Evolutionary conservation across 2,888 invertebrate species (phyloP).

Genomic region (Cosmia pyralina): DNA sequence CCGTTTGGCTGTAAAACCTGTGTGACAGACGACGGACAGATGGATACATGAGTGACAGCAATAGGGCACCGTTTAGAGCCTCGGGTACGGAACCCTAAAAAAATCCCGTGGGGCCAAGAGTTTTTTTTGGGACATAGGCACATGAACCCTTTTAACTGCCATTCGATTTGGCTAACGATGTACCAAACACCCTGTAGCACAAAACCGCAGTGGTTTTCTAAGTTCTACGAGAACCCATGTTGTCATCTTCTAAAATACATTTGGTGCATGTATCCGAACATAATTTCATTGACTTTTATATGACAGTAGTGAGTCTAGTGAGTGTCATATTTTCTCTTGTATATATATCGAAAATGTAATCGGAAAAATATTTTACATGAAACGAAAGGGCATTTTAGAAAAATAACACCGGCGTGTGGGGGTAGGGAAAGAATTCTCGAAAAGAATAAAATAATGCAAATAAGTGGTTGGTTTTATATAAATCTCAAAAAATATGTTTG

Average conservation of each 20-base stretch:
- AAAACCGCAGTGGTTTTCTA: not conserved
- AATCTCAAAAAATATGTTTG: not conserved
- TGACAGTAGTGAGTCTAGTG: slow-evolving; percentile 35
- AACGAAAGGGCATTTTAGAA: not conserved
- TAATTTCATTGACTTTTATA: slow-evolving; percentile 44
- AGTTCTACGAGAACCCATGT: not conserved
- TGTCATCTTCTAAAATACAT: not conserved
- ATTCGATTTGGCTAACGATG: no score
- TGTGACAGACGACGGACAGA: no score
- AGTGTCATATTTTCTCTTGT: not conserved
- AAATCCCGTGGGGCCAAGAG: no score
- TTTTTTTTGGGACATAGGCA: no score
- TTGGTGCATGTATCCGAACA: slow-evolving; percentile 43
- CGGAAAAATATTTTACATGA: not conserved
- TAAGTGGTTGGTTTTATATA: not conserved
- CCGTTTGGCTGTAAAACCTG: no score
- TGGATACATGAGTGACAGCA: no score
- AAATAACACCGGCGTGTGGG: not conserved
- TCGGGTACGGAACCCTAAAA: no score
- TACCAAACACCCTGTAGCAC: no score
- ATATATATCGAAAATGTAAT: slow-evolving; percentile 21
- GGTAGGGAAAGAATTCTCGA: not conserved
- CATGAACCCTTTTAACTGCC: no score
- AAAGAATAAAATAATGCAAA: not conserved
- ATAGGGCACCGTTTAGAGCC: no score